These are phyloP conservation scores for Thymelicus acteon DNA, from an alignment of 2,888 invertebrate genomes.

Conservation along the genomic window DNA sequence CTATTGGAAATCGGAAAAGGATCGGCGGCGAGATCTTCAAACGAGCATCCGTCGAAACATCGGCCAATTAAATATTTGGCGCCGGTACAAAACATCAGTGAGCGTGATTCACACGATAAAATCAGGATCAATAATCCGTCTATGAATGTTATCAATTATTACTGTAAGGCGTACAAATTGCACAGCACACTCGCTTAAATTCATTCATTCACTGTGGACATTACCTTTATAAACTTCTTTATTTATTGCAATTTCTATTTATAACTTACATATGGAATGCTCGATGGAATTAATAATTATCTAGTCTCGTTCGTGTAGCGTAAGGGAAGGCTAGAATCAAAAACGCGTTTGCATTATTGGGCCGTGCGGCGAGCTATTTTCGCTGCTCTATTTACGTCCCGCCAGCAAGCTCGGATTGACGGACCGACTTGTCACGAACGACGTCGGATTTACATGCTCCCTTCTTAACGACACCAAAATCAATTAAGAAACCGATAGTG, in stretches of 20 bases:
- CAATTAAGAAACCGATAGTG: constrained; percentile 50
- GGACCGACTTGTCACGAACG: constrained; percentile 79
- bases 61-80: constrained; percentile 67
- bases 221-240: constrained; percentile 41
- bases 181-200: constrained; percentile 43
- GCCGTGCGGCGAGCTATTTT: constrained; percentile 80
- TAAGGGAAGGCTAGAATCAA: constrained; percentile 75
- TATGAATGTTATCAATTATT: constrained; percentile 36
- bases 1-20: constrained; percentile 47
- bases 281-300: constrained; percentile 41
- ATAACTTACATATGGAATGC: constrained; percentile 37
- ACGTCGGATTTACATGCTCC: constrained; percentile 63
- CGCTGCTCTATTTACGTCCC: constrained; percentile 75
- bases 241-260: constrained; percentile 37
- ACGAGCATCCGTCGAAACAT: constrained; percentile 59
- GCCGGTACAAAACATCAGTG: constrained; percentile 56
- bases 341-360: constrained; percentile 81
- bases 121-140: constrained; percentile 41
- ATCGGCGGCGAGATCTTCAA: constrained; percentile 48
- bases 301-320: constrained; percentile 54
- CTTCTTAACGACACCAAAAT: constrained; percentile 59
- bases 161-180: constrained; percentile 41
- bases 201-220: constrained; percentile 41
- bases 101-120: constrained; percentile 58
- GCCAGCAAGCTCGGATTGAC: constrained; percentile 83